These are phyloP conservation scores for Thymelicus acteon DNA, from an alignment of 2,888 invertebrate genomes.

Conservation along the genomic window DNA sequence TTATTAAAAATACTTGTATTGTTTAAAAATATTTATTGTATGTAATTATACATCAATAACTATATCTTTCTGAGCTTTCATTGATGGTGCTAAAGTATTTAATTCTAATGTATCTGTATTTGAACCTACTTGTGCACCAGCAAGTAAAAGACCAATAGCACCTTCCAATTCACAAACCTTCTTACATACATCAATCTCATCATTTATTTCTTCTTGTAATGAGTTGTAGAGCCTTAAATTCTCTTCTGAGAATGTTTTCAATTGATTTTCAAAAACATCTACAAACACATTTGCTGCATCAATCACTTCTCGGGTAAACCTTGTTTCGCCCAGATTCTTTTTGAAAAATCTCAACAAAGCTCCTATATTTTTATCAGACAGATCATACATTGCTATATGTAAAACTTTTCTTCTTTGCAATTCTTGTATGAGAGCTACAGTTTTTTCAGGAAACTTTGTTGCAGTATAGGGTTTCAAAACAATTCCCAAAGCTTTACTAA, in stretches of 20 bases:
- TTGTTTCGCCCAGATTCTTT: conserved; percentile 88
- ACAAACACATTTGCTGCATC: conserved; percentile 90
- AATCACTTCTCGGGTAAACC: conserved; percentile 90
- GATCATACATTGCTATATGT: conserved; percentile 89
- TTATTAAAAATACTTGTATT: neutral
- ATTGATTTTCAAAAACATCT: conserved; percentile 88
- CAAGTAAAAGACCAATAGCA: conserved; percentile 87
- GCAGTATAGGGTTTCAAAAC: conserved; percentile 86
- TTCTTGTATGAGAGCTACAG: conserved; percentile 93
- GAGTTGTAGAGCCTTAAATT: conserved; percentile 86
- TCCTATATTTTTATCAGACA: conserved; percentile 87
- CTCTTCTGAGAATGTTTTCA: conserved; percentile 86
- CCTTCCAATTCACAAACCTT: conserved; percentile 88
- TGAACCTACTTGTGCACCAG: conserved; percentile 83
- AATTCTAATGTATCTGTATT: conserved; percentile 62
- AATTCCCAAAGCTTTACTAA: conserved; percentile 90
- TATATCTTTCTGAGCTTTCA: conserved; percentile 82
- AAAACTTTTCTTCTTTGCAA: conserved; percentile 93
- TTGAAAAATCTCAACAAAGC: conserved; percentile 91
- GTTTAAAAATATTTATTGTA: conserved; percentile 38
- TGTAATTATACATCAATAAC: conserved; percentile 80
- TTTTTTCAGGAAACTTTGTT: conserved; percentile 89
- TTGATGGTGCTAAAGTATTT: conserved; percentile 64
- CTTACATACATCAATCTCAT: conserved; percentile 88
- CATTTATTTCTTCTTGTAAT: conserved; percentile 85